Percentiles rank a stretch among this genome's conserved stretches.
Evolutionary conservation across 2,797 vertebrate genomes (phyloP).

Genomic region (Characodon lateralis): DNA sequence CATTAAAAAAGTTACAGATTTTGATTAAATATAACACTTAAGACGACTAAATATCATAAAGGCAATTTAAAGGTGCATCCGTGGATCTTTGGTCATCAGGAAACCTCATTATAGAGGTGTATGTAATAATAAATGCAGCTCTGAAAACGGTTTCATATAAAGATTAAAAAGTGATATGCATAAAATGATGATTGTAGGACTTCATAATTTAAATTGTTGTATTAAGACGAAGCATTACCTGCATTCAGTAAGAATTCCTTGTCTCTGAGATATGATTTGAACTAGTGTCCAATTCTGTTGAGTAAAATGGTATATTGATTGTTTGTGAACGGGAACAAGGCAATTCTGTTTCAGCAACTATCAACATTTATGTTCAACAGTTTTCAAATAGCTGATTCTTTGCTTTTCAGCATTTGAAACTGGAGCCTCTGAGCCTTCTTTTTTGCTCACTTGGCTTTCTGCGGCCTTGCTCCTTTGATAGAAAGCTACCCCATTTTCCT

Average conservation of each 20-base stretch:
- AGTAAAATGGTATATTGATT: no score
- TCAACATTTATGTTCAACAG: not conserved
- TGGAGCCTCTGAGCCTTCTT: constrained; percentile 31
- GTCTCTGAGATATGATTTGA: no score
- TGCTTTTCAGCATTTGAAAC: constrained; percentile 36
- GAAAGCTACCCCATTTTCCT: constrained; percentile 61
- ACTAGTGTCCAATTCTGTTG: no score
- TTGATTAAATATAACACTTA: no score
- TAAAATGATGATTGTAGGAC: not conserved
- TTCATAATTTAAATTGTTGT: no score
- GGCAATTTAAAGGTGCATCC: not conserved
- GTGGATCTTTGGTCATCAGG: not conserved
- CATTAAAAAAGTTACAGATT: no score
- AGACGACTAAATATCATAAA: no score
- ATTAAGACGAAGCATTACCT: no score
- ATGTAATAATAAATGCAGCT: not conserved
- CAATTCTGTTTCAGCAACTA: not conserved
- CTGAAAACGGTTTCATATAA: not conserved
- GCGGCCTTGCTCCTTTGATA: constrained; percentile 46
- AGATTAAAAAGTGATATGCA: not conserved
- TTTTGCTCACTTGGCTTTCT: constrained; percentile 28
- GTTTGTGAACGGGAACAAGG: no score
- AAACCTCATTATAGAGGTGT: not conserved
- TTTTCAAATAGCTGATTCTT: not conserved
- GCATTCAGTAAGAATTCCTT: no score